These are phyloP conservation scores for Piscicola geometra DNA, from an alignment of 2,888 invertebrate species.

Conservation along the genomic window DNA sequence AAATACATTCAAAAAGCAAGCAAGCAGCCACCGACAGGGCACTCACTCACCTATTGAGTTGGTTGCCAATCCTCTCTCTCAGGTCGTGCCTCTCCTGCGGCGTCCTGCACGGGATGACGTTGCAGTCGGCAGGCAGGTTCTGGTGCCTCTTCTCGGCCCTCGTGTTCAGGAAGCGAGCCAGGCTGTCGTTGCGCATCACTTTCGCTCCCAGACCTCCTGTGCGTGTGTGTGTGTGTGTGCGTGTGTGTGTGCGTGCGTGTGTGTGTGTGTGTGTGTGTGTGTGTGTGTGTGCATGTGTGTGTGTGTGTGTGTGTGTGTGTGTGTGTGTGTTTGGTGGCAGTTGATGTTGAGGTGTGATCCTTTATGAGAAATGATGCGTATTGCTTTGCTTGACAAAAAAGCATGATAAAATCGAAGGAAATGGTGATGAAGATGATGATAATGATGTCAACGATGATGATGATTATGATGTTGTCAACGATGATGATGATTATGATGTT, in stretches of 20 bases:
- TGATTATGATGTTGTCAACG: no score
- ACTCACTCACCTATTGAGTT: conserved; percentile 80
- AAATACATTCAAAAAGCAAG: no score
- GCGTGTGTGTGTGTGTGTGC: background rate
- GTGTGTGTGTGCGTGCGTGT: background rate
- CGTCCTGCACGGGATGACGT: conserved; percentile 65
- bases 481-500: no score
- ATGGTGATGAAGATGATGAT: no score
- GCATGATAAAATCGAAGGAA: no score
- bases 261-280: conserved; percentile 16
- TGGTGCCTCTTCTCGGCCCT: conserved; percentile 74
- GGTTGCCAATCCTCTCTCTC: conserved; percentile 87
- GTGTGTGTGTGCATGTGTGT: conserved; percentile 13
- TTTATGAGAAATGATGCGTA: no score
- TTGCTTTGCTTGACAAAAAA: no score
- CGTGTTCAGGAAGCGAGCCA: conserved; percentile 85
- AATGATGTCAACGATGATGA: no score
- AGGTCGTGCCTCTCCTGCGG: conserved; percentile 76
- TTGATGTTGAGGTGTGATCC: no score
- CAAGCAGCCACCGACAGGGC: background rate
- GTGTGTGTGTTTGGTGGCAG: background rate
- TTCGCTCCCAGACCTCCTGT: conserved; percentile 61
- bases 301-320: conserved; percentile 2
- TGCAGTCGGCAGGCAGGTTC: conserved; percentile 80
- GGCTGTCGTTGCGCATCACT: conserved; percentile 83